Evolutionary conservation across 2,113 vertebrate species (phyloP).

Genomic region (Nothoprocta pentlandii): DNA sequence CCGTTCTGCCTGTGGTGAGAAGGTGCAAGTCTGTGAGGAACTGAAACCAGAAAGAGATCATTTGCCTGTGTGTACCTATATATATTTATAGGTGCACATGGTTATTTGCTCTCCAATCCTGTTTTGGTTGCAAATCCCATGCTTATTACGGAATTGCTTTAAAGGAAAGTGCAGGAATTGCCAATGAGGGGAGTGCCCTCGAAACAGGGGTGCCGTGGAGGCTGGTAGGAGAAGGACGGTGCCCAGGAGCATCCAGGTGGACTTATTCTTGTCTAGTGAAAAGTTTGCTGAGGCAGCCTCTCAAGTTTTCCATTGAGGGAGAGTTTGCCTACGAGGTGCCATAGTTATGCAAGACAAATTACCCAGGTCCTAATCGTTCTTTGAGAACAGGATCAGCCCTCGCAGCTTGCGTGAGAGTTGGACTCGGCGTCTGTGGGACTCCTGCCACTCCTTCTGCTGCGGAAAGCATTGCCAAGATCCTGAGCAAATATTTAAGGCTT

Average conservation of each 20-base stretch:
- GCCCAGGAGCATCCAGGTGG: fast-evolving
- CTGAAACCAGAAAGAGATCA: too few relatives aligned
- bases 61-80: too few relatives aligned
- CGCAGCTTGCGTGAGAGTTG: background rate
- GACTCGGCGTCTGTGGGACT: fast-evolving
- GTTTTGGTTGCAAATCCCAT: background rate
- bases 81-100: too few relatives aligned
- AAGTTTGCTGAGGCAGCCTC: fast-evolving
- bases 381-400: background rate
- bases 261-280: background rate
- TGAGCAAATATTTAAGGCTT: slow-evolving; percentile 64
- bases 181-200: background rate
- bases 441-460: slow-evolving; percentile 33
- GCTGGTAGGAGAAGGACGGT: background rate
- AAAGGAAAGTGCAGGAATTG: background rate
- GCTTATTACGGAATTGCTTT: background rate
- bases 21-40: too few relatives aligned
- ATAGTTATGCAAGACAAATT: fast-evolving
- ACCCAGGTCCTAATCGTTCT: background rate
- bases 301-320: background rate
- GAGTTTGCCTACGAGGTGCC: background rate
- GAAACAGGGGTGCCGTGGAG: fast-evolving
- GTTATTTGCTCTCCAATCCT: background rate
- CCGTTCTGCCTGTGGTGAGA: background rate
- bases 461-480: slow-evolving; percentile 13